A percentile compares a stretch with the other conserved stretches of the same genome.
Evolutionary conservation across 2,113 vertebrate species (phyloP).

Genomic region (Acrocephalus kingi): DNA sequence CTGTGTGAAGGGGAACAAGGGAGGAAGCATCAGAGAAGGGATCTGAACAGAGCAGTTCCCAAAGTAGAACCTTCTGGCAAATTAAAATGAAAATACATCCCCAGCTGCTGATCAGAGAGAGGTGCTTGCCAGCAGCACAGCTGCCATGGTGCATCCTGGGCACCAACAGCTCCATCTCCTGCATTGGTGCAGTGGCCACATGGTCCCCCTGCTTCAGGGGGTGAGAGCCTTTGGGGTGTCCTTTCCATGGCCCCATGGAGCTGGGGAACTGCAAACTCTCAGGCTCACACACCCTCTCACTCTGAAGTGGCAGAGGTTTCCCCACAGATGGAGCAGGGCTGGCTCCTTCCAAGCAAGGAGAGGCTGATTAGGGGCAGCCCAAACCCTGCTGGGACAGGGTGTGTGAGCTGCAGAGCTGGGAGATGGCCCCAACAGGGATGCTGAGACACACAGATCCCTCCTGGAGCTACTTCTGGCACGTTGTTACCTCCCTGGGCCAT

Average conservation of each 20-base stretch:
- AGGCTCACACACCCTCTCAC: accelerated
- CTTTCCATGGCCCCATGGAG: background rate
- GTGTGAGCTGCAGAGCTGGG: background rate
- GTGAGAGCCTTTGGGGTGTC: background rate
- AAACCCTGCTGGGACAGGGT: background rate
- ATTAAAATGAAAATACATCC: background rate
- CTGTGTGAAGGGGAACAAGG: background rate
- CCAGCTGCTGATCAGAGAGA: background rate
- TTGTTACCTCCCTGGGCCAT: background rate
- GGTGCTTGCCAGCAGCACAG: accelerated
- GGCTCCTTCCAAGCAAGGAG: background rate
- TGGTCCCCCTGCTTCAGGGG: accelerated
- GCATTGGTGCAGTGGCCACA: accelerated
- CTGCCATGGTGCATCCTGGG: background rate
- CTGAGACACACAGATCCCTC: background rate
- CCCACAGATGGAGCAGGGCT: background rate
- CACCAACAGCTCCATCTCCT: background rate
- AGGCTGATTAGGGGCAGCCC: background rate
- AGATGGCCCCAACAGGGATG: background rate
- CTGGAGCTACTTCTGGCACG: background rate
- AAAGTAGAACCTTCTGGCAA: background rate
- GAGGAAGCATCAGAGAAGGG: background rate
- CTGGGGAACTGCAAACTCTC: background rate
- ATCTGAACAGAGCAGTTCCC: background rate
- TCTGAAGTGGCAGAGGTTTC: background rate